Percentiles rank a stretch among this genome's conserved stretches.
Evolutionary conservation across 2,113 vertebrate species (phyloP).

Genomic region (Pterophyllum scalare): DNA sequence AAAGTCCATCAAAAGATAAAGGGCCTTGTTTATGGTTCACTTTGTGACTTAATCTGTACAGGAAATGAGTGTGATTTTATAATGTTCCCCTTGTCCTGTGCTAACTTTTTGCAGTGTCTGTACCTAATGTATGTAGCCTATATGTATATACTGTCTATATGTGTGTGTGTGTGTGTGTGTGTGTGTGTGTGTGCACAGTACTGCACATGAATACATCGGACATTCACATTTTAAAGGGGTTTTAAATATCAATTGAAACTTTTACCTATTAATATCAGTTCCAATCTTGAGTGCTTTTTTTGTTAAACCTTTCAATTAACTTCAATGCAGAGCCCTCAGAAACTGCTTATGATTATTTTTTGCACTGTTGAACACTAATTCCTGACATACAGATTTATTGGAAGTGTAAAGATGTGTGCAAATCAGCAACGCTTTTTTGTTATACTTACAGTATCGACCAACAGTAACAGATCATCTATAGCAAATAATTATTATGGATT

Average conservation of each 20-base stretch:
- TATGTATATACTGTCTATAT: slow-evolving; percentile 12
- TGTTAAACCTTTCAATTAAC: background rate
- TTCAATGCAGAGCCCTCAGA: background rate
- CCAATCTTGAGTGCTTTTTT: background rate
- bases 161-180: background rate
- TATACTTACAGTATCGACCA: background rate
- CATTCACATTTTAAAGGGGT: background rate
- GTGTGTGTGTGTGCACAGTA: background rate
- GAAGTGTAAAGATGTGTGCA: background rate
- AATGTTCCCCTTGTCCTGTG: slow-evolving; percentile 5
- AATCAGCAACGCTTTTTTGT: background rate
- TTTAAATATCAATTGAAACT: background rate
- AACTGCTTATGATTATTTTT: background rate
- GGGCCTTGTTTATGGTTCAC: background rate
- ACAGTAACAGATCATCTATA: background rate
- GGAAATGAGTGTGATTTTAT: slow-evolving; percentile 27
- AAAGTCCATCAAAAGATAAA: slow-evolving; percentile 19
- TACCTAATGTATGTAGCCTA: background rate
- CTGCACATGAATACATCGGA: background rate
- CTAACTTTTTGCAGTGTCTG: slow-evolving; percentile 30
- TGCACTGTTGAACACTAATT: background rate
- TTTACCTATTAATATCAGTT: background rate
- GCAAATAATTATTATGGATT: rapidly evolving
- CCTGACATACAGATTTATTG: background rate
- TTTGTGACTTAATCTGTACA: slow-evolving; percentile 18